phyloP scores from a whole-genome alignment of 2,113 vertebrate genomes.

The Albula glossodonta region DNA sequence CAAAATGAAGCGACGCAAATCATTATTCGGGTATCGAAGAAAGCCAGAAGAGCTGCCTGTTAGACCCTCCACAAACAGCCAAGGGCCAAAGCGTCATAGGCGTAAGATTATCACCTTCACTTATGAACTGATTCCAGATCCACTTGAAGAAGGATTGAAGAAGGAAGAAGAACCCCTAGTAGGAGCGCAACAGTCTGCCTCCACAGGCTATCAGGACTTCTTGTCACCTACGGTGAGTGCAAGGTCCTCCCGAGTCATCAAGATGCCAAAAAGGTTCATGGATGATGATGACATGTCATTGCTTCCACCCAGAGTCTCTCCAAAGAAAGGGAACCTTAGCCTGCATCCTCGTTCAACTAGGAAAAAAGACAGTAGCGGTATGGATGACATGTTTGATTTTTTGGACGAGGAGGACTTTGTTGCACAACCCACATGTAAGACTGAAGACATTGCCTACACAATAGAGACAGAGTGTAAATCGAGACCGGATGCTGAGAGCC shows the following conservation, averaged over 20 bases:
- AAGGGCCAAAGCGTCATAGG: not conserved
- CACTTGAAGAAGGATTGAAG: not conserved
- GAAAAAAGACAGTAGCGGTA: not conserved
- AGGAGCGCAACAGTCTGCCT: not conserved
- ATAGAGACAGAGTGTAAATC: not conserved
- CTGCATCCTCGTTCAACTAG: not conserved
- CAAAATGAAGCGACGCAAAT: conserved; percentile 36
- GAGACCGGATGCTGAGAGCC: not conserved
- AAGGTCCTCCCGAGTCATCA: conserved; percentile 83
- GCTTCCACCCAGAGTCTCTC: conserved; percentile 46
- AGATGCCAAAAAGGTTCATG: conserved; percentile 83
- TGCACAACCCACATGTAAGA: not conserved
- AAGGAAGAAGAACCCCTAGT: not conserved
- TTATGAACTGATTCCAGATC: conserved; percentile 56
- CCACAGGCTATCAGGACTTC: conserved; percentile 34
- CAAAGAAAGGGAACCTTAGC: conserved; percentile 44
- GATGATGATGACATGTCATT: conserved; percentile 72
- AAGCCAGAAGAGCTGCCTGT: conserved; percentile 22
- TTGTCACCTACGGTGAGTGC: conserved; percentile 69
- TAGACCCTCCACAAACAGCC: not conserved
- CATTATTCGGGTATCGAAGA: conserved; percentile 46
- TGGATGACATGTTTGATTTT: not conserved
- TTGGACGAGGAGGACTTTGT: conserved; percentile 9
- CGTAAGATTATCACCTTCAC: conserved; percentile 13
- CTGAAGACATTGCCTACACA: conserved; percentile 4